Percentiles rank a stretch among this genome's conserved stretches.
Conservation (phyloP, 2,888 invertebrate species). For the Mactromeris polynyma region DNA sequence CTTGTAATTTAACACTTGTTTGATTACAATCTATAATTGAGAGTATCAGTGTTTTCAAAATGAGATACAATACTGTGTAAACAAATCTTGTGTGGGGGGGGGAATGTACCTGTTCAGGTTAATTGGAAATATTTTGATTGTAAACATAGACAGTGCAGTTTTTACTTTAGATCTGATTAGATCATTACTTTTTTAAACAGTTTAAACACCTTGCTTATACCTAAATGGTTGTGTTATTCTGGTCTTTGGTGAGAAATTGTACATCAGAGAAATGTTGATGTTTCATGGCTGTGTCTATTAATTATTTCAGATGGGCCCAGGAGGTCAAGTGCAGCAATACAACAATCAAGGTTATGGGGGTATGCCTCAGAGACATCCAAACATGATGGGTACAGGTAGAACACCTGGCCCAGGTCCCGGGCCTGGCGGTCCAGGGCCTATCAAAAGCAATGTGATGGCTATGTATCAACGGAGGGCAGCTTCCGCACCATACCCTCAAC, state of each 20-base stretch:
- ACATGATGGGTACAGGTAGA: conserved; percentile 79
- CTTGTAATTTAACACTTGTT: background rate
- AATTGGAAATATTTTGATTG: background rate
- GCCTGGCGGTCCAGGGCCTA: conserved; percentile 73
- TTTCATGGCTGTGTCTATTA: background rate
- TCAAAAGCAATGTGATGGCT: conserved; percentile 72
- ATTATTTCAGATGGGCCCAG: conserved; percentile 77
- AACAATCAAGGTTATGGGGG: conserved; percentile 81
- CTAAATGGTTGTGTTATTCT: too few species aligned
- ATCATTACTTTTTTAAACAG: background rate
- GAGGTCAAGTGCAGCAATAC: conserved; percentile 81
- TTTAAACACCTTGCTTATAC: background rate
- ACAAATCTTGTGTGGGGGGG: background rate
- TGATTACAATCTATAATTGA: background rate
- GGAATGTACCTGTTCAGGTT: background rate
- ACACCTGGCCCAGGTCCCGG: conserved; percentile 81
- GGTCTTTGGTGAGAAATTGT: too few species aligned
- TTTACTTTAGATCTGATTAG: background rate
- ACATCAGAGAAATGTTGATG: background rate
- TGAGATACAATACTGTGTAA: background rate
- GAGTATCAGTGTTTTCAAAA: background rate
- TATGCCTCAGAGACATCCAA: conserved; percentile 89
- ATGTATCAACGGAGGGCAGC: conserved; percentile 89
- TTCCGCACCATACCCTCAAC: conserved; percentile 92
- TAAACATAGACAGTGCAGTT: background rate